Evolutionary conservation across 2,113 vertebrate species (phyloP).

Genomic region (Paradoxurus hermaphroditus): DNA sequence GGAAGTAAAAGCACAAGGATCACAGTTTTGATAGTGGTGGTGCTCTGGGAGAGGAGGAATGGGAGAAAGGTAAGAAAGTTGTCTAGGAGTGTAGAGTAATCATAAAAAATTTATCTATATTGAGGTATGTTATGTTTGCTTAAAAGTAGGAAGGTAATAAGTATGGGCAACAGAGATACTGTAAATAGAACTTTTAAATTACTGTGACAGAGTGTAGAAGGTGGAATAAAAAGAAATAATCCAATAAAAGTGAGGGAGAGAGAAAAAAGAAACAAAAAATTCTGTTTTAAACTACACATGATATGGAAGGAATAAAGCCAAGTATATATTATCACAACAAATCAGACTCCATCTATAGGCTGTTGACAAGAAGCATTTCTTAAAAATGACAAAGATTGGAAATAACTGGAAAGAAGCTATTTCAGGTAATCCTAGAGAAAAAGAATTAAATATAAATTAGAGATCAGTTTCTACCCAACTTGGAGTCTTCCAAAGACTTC

Average conservation of each 20-base stretch:
- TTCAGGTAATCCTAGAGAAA: neutral
- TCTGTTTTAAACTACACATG: neutral
- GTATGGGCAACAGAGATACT: neutral
- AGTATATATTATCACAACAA: neutral
- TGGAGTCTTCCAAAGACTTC: neutral
- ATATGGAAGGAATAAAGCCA: neutral
- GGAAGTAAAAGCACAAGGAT: neutral
- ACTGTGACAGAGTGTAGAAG: neutral
- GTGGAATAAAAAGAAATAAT: neutral
- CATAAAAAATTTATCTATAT: neutral
- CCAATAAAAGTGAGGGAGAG: neutral
- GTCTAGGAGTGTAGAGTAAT: neutral
- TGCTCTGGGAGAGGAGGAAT: neutral
- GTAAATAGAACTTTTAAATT: neutral
- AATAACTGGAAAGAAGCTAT: neutral
- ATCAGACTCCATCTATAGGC: neutral
- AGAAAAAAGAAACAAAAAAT: neutral
- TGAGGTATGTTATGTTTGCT: neutral
- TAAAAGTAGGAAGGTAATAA: neutral
- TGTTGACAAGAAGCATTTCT: neutral
- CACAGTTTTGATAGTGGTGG: neutral
- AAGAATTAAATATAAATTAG: constrained; percentile 29
- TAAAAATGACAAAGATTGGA: neutral
- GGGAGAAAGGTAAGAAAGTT: neutral
- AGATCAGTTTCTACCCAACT: neutral